Base-by-base conservation (phyloP, 2,888 invertebrate species). In the Lasioglossum pauxillum region DNA sequence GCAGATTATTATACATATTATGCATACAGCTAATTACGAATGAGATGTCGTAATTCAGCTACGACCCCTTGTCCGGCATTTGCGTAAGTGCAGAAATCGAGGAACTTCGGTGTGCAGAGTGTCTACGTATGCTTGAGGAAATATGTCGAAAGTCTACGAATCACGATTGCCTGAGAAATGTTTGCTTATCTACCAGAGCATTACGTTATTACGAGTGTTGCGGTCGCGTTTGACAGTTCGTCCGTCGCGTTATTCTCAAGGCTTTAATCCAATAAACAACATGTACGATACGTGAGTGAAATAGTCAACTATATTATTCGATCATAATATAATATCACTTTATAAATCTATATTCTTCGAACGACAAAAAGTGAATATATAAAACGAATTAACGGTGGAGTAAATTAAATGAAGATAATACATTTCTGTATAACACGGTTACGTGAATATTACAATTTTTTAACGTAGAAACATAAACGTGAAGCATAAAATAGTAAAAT, bases 211-310 rank as follows among this genome's bases (percentile, higher is more conserved):
- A 41, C 38, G 23, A 23, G 71, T 14, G 71, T 41, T 3, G 35
- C 71, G 71, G 71, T 71, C 41, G 71, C 23, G n/a, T 71, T 38
- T 38, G 71, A 71, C 71, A 71, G 71, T 71, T 71, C 23, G 5
- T 41, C n/a, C 5, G 1, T 71, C 38, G 38, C 1, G 12, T 71
- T n/a, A 31, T 71, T n/a, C 41, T 71, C 5, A n/a, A n/a, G 2
- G 35, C 38, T 23, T 67, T 10, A 35, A 35, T 10, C 35, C 67
- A 67, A 23, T 38, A 8, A 4, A 71, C 71, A 71, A n/a, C 38
- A 71, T 38, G 71, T 71, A 23, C 12, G 41, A 71, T 4, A 38
- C 23, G 71, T 71, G n/a, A 71, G 71, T 71, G 23, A 23, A 19
- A 38, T 41, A 71, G n/a, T 71, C 0, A 71, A 71, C 23, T 23